Evolutionary conservation across 2,888 invertebrate species (phyloP), one percentile per base, ranked within the genome.

Genomic region (Schizaphis graminum): DNA sequence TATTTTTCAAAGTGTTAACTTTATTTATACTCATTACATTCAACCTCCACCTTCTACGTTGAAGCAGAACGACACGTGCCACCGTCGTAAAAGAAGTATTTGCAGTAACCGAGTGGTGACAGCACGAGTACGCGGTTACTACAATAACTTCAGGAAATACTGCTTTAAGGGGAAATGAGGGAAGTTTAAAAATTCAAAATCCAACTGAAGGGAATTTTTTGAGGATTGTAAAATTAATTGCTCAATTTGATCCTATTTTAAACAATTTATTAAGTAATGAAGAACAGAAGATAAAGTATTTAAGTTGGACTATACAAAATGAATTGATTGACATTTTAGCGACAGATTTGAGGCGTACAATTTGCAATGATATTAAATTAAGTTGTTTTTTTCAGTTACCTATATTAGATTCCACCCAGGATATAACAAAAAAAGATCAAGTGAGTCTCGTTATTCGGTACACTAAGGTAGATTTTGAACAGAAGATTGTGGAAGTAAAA

Each of bases 171-270:
- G 57, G 41, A 21, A 56, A 89, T 89, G 57, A 57, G 57, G 89
- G 89, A 41, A 57, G 56, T 10, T 21, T 89, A 26, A 56, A 57
- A 24, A 89, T 89, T 57, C 56, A 89, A 41, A 24, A 57, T 56
- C 8, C 35, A 41, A 35, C 28, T 11, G 49, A 49, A 87, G 87
- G 57, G 41, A 89, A 89, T 26, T 89, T 89, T 89, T 89, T 89
- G 41, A 47, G 86, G 28, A 89, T 41, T 41, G 89, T 89, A 35
- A 13, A 26, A 41, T 57, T 89, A 57, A 41, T 89, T 10, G 56
- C 56, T 24, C 41, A 89, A 35, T 89, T 89, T 56, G 89, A 89
- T 89, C 89, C 89, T 57, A 56, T 89, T 89, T 26, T 89, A 57
- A 89, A 89, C 35, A 41, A 57, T 89, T 4, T 89, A 24, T 56